Base-by-base conservation (phyloP, 2,113 vertebrate species). In the Falco punctatus region DNA sequence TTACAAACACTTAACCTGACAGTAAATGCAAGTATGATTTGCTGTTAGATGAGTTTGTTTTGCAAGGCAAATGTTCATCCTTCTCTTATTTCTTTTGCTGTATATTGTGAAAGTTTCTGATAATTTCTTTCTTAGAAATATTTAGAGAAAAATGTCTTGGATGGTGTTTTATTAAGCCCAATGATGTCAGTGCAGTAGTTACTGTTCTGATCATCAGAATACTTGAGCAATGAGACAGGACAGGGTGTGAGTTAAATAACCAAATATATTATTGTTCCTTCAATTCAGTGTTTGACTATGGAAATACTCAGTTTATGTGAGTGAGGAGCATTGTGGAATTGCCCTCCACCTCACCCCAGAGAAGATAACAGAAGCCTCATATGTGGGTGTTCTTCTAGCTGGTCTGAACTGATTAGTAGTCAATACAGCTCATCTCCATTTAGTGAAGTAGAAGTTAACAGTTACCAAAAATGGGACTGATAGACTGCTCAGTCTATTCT, bases 121-220 rank as follows among this genome's bases (percentile, higher is more conserved):
- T 61, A 32, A 61, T 71, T 92, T 87, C 9, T 78, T 72, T 57
- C 40, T 69, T 62, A 61, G 23, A 81, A 87, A 49, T 61, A 69
- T 33, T n/a, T 83, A 69, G 40, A 89, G 46, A 30, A 84, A 91
- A 86, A 15, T 15, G 20, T 62, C 15, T 71, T 77, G 52, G 17
- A 40, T 73, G 32, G 3, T 93, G 40, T 82, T 89, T 85, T 87
- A 42, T 72, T 61, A 73, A 91, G 28, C 48, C 32, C 18, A 13
- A 28, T 94, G 81, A 95, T 66, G 66, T 95, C 86, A 90, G 70
- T 35, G 32, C 33, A 69, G 61, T 92, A 94, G 77, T 74, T 96
- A 65, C 73, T 94, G 46, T 75, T 86, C 35, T 92, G 78, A 62
- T 94, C 89, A 73, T 87, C 70, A 85, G 91, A 81, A 91, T 95